Evolutionary conservation across 2,797 vertebrate genomes (phyloP).

Genomic region (Microtus agrestis): DNA sequence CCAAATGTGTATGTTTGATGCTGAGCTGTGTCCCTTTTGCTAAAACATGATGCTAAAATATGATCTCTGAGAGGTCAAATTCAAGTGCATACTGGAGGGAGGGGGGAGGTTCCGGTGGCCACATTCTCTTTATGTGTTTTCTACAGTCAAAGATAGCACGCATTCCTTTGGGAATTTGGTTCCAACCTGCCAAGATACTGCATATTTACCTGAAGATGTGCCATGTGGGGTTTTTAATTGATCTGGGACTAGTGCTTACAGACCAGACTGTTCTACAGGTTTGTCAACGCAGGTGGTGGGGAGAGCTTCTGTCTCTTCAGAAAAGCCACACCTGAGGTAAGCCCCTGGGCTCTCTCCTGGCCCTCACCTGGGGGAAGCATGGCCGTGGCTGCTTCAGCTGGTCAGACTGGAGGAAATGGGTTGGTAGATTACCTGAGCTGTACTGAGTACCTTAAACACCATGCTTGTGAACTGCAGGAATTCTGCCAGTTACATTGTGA

Average conservation of each 20-base stretch:
- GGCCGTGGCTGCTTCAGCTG: background rate
- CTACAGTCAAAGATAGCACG: background rate
- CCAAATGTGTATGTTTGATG: background rate
- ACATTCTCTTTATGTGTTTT: background rate
- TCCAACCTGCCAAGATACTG: background rate
- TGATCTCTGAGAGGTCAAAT: conserved; percentile 17
- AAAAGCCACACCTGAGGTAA: background rate
- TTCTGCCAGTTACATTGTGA: background rate
- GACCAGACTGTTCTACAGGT: background rate
- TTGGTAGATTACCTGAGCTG: background rate
- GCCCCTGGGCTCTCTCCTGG: background rate
- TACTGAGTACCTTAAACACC: background rate
- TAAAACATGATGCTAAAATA: background rate
- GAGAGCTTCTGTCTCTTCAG: background rate
- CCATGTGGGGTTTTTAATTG: background rate
- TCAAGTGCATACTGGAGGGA: background rate
- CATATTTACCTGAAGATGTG: background rate
- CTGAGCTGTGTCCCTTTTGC: background rate
- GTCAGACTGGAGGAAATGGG: background rate
- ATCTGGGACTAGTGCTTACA: background rate
- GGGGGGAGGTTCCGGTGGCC: background rate
- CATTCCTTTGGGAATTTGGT: conserved; percentile 27
- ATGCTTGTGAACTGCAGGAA: background rate
- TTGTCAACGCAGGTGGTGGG: background rate
- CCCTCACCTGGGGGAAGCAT: background rate